Percentiles rank a stretch among this genome's conserved stretches.
These are phyloP conservation scores for Leptoteleia sp. DNA, from an alignment of 1,140 invertebrate species.

Conservation along the genomic window DNA sequence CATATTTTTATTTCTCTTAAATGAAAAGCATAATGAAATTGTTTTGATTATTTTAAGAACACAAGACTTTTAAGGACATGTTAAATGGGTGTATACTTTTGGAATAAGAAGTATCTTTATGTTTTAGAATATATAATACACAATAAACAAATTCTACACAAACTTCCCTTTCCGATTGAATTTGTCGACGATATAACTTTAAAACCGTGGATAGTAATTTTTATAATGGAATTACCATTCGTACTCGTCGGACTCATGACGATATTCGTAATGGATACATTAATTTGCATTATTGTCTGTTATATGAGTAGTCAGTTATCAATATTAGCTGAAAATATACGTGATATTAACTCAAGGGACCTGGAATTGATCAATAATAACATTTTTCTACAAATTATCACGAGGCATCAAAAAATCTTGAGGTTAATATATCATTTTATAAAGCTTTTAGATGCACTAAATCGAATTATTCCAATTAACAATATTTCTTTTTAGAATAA, in stretches of 20 bases:
- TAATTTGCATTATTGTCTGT: background rate
- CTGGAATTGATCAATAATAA: constrained; percentile 7
- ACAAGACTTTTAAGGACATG: too few relatives aligned
- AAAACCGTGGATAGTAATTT: background rate
- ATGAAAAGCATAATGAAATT: too few relatives aligned
- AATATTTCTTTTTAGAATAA: too few relatives aligned
- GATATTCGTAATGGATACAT: constrained; percentile 1
- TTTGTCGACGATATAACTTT: background rate
- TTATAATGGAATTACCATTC: background rate
- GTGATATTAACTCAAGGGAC: background rate
- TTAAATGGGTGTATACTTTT: too few relatives aligned
- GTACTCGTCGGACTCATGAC: background rate
- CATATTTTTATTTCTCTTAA: too few relatives aligned
- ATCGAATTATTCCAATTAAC: too few relatives aligned
- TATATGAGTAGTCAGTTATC: constrained; percentile 1
- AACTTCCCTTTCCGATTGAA: constrained; percentile 4
- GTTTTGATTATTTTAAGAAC: too few relatives aligned
- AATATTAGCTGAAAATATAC: background rate
- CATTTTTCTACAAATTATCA: background rate
- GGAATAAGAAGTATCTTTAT: too few relatives aligned
- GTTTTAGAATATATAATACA: constrained; percentile 4
- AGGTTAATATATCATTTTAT: background rate
- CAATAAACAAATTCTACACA: background rate
- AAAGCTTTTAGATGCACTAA: background rate
- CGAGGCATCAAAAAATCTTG: background rate